phyloP scores from a whole-genome alignment of 1,140 invertebrate species.

The Lethocerus indicus region DNA sequence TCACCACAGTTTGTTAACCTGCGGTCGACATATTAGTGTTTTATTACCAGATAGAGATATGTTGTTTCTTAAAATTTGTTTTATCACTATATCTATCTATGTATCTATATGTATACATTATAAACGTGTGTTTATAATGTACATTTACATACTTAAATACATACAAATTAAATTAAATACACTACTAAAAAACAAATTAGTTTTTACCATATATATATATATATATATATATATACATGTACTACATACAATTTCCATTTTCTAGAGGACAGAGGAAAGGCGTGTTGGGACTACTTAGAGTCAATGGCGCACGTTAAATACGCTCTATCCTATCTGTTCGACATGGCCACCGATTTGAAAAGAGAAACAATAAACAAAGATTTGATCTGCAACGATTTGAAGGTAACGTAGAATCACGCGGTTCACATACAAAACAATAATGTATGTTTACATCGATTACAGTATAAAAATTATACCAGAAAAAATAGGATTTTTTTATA shows the following conservation, averaged over 20 bases:
- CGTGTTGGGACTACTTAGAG: constrained; percentile 41
- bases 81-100: background rate
- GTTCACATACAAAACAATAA: no score
- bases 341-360: constrained; percentile 33
- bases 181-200: background rate
- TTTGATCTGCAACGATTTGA: no score
- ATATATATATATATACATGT: background rate
- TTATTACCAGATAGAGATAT: no score
- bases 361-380: no score
- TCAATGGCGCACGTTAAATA: constrained; percentile 45
- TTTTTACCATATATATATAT: background rate
- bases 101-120: background rate
- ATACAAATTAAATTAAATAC: background rate
- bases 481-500: no score
- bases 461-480: no score
- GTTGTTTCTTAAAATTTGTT: background rate
- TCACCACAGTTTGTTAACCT: no score
- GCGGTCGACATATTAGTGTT: no score
- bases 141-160: background rate
- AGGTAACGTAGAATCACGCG: no score
- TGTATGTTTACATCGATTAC: no score
- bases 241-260: background rate
- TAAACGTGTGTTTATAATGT: background rate
- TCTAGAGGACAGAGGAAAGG: constrained; percentile 36
- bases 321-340: constrained; percentile 38